Conservation (phyloP, 2,113 vertebrate species). For the Caranx ignobilis region DNA sequence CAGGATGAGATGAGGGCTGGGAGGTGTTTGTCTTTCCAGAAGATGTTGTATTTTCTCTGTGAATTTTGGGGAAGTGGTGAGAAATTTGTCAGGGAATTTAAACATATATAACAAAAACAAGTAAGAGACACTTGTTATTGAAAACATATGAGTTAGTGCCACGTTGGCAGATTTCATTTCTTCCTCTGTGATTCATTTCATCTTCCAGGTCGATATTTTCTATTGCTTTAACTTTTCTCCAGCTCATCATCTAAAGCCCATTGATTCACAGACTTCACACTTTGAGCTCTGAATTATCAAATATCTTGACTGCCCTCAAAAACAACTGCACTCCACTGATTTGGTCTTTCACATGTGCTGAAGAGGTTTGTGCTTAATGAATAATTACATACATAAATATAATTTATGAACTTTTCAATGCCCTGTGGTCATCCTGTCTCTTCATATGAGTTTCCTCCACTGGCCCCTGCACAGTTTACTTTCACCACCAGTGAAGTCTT, state of each 20-base stretch:
- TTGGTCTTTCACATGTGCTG: not conserved
- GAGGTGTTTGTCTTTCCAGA: too few relatives aligned
- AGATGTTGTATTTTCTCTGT: not conserved
- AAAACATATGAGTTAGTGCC: too few relatives aligned
- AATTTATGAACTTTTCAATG: not conserved
- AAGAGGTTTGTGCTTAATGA: not conserved
- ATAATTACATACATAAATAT: not conserved
- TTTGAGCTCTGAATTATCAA: not conserved
- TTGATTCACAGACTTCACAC: conserved; percentile 6
- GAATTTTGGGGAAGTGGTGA: not conserved
- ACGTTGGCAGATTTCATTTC: too few relatives aligned
- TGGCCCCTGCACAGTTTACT: not conserved
- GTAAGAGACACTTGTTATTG: too few relatives aligned
- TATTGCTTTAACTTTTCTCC: not conserved
- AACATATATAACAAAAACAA: not conserved
- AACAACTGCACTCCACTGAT: not conserved
- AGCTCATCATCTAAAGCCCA: conserved; percentile 15
- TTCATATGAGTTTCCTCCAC: not conserved
- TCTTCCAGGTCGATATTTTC: not conserved
- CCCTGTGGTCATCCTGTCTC: not conserved
- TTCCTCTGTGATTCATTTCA: not conserved
- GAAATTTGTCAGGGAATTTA: not conserved
- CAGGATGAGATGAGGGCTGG: too few relatives aligned
- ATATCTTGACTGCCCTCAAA: not conserved
- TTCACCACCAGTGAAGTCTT: conserved; percentile 19